These are phyloP conservation scores for Pardalotus punctatus DNA, from an alignment of 2,113 vertebrate species.

Conservation along the genomic window DNA sequence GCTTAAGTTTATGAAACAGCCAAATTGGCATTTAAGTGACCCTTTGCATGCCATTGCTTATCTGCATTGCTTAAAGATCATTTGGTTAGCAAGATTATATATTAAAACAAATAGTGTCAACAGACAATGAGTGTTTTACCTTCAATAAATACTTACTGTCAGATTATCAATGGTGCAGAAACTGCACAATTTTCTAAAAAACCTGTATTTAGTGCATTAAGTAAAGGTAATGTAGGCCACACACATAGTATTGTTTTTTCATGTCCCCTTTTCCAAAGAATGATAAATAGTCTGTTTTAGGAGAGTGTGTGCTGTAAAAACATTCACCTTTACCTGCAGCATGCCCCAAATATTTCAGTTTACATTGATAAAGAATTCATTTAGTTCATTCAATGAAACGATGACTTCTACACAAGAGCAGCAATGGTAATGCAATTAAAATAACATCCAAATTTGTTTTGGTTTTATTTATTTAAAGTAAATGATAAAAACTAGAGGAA, in stretches of 20 bases:
- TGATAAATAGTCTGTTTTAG: constrained; percentile 82
- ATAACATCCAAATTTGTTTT: neutral
- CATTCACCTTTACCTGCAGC: constrained; percentile 76
- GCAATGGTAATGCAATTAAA: neutral
- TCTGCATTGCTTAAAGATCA: constrained; percentile 78
- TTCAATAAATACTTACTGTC: constrained; percentile 86
- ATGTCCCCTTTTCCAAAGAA: constrained; percentile 80
- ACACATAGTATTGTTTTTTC: constrained; percentile 79
- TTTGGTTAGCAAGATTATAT: constrained; percentile 81
- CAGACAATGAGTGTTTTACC: constrained; percentile 80
- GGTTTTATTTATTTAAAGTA: neutral
- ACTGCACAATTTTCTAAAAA: constrained; percentile 70
- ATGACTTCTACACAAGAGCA: neutral
- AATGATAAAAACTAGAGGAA: neutral
- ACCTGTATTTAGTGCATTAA: constrained; percentile 74
- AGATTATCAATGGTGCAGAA: constrained; percentile 82
- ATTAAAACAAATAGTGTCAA: constrained; percentile 85
- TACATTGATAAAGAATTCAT: constrained; percentile 52
- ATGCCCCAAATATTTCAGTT: constrained; percentile 76
- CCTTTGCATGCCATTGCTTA: constrained; percentile 81
- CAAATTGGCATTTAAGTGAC: constrained; percentile 85
- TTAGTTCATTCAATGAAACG: constrained; percentile 29
- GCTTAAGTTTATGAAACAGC: constrained; percentile 79
- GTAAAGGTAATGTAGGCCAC: constrained; percentile 78
- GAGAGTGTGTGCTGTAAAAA: constrained; percentile 79